Base-by-base conservation (phyloP, 2,797 vertebrate genomes). In the Brachyrhaphis roseni region DNA sequence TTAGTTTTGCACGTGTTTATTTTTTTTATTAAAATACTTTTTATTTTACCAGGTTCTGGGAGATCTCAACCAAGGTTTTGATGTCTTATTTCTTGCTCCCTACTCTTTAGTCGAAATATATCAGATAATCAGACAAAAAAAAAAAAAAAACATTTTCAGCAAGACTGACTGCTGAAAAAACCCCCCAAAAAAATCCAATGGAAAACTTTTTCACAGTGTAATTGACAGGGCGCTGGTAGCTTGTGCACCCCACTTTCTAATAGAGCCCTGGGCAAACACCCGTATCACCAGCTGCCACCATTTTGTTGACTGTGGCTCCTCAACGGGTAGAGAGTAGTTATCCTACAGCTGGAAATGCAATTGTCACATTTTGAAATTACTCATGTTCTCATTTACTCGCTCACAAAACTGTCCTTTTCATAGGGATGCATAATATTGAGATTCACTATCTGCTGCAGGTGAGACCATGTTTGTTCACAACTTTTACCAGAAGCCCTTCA, bases 101-200 rank as follows among this genome's bases (percentile, higher is more conserved):
- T 34, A 62, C 15, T 18, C 15, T 18, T 59, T 16, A 34, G 5
- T 64, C 59, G 36, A 64, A 64, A 36, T 18, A 64, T 5, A 64
- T 12, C 16, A 28, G n/a, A 31, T 31, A 5, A 16, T n/a, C 47
- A 49, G 16, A 49, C 4, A 0, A 51, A 18, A 51, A 51, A 5
- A 20, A 51, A 51, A 51, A 1, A 47, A 47, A 51, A 23, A 8
- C 12, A 28, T 31, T 16, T 13, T 31, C 59, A 34, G 31, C 31
- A 64, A 31, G 1, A 59, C 13, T 59, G 55, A 59, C n/a, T 59
- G 55, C 55, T 53, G 23, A 8, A 26, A 51, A 8, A 1, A 53
- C 23, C 0, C 2, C 1, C 1, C 5, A 16, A 18, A 26, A 20
- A n/a, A 23, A 23, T 1, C 1, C 26, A 53, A 55, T n/a, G 26